These are phyloP conservation scores for Brachypalpus laphriformis DNA, from an alignment of 2,888 invertebrate genomes.

Conservation along the genomic window DNA sequence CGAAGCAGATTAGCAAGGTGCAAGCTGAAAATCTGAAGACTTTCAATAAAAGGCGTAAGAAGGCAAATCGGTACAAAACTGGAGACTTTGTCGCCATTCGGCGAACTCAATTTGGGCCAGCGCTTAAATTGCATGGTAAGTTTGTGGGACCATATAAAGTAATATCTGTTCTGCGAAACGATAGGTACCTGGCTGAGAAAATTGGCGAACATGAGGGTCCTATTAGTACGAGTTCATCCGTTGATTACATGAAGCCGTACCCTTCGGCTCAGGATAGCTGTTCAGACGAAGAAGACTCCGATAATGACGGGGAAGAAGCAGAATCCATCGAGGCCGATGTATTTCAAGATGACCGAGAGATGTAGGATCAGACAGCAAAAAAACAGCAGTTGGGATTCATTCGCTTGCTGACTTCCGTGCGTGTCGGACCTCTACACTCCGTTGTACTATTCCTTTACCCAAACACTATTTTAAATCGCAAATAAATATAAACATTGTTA, in stretches of 20 bases:
- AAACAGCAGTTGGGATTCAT: too few species aligned
- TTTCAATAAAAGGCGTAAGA: not conserved
- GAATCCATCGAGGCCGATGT: constrained; percentile 11
- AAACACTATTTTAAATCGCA: too few species aligned
- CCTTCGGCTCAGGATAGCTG: constrained; percentile 9
- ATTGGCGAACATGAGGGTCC: constrained; percentile 48
- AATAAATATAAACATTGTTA: too few species aligned
- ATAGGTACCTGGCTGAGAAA: constrained; percentile 33
- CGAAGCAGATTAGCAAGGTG: constrained; percentile 3
- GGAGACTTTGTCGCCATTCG: constrained; percentile 32
- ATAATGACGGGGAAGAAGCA: not conserved
- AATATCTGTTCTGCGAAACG: not conserved
- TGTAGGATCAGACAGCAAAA: constrained; percentile 5
- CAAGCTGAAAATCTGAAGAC: constrained; percentile 9
- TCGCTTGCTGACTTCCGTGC: too few species aligned
- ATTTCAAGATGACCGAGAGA: constrained; percentile 23
- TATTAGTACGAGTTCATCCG: constrained; percentile 9
- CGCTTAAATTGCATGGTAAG: constrained; percentile 32
- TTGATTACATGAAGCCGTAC: constrained; percentile 43
- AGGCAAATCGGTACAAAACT: not conserved
- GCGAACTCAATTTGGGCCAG: constrained; percentile 36
- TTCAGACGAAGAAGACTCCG: constrained; percentile 1
- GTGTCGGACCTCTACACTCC: too few species aligned
- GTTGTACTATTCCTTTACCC: too few species aligned
- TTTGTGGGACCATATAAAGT: constrained; percentile 48